Evolutionary conservation across 2,113 vertebrate genomes (phyloP).

Genomic region (Dendrocopos noguchii): DNA sequence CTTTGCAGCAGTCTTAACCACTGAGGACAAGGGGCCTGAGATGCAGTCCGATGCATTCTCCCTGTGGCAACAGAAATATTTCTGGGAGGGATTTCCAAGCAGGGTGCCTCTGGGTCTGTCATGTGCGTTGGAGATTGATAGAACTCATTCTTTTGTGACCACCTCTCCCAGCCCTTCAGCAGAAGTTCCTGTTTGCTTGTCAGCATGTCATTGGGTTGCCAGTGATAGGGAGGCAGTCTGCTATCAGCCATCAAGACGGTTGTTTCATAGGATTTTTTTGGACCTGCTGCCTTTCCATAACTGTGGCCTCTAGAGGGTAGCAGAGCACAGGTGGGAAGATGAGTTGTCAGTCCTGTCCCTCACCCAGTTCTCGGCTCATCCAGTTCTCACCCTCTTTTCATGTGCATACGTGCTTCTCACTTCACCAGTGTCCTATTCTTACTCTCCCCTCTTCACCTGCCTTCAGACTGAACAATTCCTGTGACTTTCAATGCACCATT

Average conservation of each 20-base stretch:
- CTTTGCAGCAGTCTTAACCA: not conserved
- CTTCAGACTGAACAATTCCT: not conserved
- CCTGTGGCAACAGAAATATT: not conserved
- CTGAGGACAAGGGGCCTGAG: not conserved
- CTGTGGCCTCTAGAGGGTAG: slow-evolving; percentile 8
- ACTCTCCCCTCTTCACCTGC: not conserved
- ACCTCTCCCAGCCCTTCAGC: not conserved
- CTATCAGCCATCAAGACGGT: not conserved
- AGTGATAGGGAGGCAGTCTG: not conserved
- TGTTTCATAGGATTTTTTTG: not conserved
- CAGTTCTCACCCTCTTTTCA: not conserved
- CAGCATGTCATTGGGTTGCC: not conserved
- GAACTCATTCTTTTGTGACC: not conserved
- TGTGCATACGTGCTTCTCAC: not conserved
- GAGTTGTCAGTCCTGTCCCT: not conserved
- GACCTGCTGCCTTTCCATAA: not conserved
- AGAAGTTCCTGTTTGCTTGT: not conserved
- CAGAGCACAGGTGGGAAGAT: not conserved
- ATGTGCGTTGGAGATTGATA: not conserved
- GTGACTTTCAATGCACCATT: not conserved
- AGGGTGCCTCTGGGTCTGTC: not conserved
- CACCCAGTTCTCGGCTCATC: not conserved
- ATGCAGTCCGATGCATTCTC: not conserved
- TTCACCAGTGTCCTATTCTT: not conserved
- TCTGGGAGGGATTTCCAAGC: not conserved